Conservation (phyloP, 2,113 vertebrate species). For the Bettongia penicillata region DNA sequence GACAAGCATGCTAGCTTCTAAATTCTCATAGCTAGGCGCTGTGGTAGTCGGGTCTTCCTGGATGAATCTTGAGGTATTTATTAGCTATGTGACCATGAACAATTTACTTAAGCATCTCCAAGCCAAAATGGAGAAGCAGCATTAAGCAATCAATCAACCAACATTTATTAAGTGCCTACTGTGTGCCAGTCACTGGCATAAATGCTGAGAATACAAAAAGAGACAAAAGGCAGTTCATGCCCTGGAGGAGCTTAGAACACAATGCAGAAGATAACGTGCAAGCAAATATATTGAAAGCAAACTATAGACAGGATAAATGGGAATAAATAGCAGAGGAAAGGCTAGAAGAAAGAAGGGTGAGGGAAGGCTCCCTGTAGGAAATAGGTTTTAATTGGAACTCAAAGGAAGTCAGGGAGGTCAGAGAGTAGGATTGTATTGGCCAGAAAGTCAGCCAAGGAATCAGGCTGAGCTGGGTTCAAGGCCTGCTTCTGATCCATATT, state of each 20-base stretch:
- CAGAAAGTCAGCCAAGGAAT: no score
- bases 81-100: background rate
- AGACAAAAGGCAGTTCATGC: background rate
- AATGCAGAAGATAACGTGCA: background rate
- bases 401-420: no score
- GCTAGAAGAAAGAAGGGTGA: no score
- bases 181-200: background rate
- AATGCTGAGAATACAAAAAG: background rate
- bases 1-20: background rate
- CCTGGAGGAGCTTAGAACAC: background rate
- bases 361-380: background rate
- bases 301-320: background rate
- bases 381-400: background rate
- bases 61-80: background rate
- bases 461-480: no score
- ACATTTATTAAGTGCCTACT: background rate
- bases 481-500: no score
- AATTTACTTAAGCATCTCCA: background rate
- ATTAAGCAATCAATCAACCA: background rate
- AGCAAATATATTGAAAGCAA: background rate
- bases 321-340: background rate
- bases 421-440: no score
- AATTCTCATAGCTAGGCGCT: background rate
- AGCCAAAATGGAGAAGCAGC: background rate
- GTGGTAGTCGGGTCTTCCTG: background rate